Evolutionary conservation across 2,888 invertebrate species (phyloP).

Genomic region (Acronicta aceris): DNA sequence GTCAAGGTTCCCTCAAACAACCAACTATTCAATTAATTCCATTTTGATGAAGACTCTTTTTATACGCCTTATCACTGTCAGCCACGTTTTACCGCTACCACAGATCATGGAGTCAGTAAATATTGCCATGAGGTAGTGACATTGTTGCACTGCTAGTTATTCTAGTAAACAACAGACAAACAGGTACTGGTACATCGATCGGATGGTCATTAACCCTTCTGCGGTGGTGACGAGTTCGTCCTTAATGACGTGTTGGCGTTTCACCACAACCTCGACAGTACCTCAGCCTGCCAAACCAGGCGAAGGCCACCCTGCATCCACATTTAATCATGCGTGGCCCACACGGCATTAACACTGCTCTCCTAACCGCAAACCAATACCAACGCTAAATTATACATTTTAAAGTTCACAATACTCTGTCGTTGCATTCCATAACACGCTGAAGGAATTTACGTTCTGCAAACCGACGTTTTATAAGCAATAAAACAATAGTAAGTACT

Average conservation of each 20-base stretch:
- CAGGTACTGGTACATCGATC: conserved; percentile 11
- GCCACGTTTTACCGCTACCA: too few relatives aligned
- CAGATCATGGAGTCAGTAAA: too few relatives aligned
- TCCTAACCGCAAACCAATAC: conserved; percentile 12
- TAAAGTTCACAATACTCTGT: conserved; percentile 29
- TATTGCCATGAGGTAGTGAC: too few relatives aligned
- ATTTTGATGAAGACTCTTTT: too few relatives aligned
- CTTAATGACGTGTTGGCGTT: not conserved
- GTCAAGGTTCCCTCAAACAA: too few relatives aligned
- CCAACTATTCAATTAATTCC: too few relatives aligned
- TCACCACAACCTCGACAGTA: conserved; percentile 18
- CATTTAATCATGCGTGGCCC: conserved; percentile 53
- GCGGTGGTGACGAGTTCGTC: conserved; percentile 6
- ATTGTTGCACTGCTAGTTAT: not conserved
- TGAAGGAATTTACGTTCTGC: conserved; percentile 41
- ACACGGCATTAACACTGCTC: conserved; percentile 20
- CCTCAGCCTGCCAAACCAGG: conserved; percentile 50
- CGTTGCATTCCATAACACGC: conserved; percentile 7
- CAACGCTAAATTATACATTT: not conserved
- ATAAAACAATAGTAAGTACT: conserved; percentile 35
- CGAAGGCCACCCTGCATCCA: conserved; percentile 54
- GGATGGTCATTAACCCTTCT: conserved; percentile 24
- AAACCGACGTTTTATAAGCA: conserved; percentile 42
- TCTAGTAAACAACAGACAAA: not conserved
- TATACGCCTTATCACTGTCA: too few relatives aligned